A percentile compares a stretch with the other conserved stretches of the same genome.
These are phyloP conservation scores for Hycleus cichorii DNA, from an alignment of 1,140 invertebrate species.

Conservation along the genomic window DNA sequence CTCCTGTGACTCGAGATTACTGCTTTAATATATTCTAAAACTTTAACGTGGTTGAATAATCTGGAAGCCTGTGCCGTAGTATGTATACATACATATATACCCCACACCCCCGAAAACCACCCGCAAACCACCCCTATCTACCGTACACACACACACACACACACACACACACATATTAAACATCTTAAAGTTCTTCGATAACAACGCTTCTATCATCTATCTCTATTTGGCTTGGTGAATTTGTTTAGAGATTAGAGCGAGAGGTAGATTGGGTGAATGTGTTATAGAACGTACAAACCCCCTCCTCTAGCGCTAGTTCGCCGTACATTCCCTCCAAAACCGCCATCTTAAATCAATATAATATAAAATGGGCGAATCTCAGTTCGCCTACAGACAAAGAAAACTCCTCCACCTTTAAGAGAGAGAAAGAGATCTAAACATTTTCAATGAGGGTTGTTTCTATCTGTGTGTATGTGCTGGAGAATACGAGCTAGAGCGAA, in stretches of 20 bases:
- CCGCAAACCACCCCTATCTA: no score
- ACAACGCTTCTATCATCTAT: no score
- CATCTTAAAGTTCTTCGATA: no score
- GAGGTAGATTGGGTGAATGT: not conserved
- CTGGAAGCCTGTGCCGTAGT: not conserved
- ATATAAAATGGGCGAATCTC: conserved; percentile 31
- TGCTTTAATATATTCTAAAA: conserved; percentile 40
- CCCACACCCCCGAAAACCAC: not conserved
- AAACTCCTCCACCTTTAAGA: conserved; percentile 26
- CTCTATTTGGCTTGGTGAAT: no score
- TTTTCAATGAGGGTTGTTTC: not conserved
- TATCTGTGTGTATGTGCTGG: not conserved
- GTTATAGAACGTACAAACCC: no score
- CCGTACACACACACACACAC: no score
- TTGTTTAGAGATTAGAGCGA: no score
- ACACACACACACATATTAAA: no score
- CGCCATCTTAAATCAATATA: conserved; percentile 32
- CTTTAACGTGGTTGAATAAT: conserved; percentile 31
- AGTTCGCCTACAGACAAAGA: conserved; percentile 25
- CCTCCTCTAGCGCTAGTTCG: no score
- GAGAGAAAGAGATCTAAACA: conserved; percentile 15
- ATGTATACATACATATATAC: no score
- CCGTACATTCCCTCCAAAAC: not conserved
- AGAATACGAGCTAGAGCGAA: not conserved
- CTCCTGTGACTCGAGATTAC: conserved; percentile 38